Conservation (phyloP, 2,113 vertebrate genomes). For the Mesembrinibis cayennensis region DNA sequence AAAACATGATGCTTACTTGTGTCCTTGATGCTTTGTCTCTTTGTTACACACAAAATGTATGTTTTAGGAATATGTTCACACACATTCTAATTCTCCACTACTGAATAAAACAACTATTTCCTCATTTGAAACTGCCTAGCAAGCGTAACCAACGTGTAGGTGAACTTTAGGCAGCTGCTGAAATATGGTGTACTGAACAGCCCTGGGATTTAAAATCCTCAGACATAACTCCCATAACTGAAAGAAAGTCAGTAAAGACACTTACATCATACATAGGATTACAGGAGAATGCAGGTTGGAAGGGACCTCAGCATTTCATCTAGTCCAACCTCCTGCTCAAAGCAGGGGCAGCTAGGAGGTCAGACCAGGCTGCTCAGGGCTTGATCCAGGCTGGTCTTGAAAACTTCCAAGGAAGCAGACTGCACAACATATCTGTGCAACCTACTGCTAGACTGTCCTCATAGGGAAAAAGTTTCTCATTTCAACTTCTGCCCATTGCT, state of each 20-base stretch:
- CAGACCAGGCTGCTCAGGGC: not conserved
- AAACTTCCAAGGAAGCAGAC: not conserved
- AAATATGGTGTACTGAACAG: not conserved
- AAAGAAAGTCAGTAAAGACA: not conserved
- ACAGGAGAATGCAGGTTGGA: not conserved
- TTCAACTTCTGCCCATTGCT: not conserved
- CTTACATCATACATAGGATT: not conserved
- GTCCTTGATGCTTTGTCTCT: not conserved
- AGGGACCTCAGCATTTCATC: not conserved
- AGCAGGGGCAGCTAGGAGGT: not conserved
- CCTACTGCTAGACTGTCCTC: not conserved
- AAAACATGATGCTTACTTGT: not conserved
- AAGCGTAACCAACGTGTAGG: not conserved
- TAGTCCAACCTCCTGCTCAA: not conserved
- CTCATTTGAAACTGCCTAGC: not conserved
- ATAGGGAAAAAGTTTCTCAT: not conserved
- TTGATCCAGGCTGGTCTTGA: not conserved
- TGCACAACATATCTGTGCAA: not conserved
- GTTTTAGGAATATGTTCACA: not conserved
- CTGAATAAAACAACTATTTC: not conserved
- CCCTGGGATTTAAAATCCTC: not conserved
- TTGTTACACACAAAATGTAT: not conserved
- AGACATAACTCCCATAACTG: not conserved
- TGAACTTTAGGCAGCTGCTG: not conserved
- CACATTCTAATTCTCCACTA: not conserved